A percentile compares a stretch with the other conserved stretches of the same genome.
These are phyloP conservation scores for Myocastor coypus DNA, from an alignment of 2,113 vertebrate species.

Conservation along the genomic window DNA sequence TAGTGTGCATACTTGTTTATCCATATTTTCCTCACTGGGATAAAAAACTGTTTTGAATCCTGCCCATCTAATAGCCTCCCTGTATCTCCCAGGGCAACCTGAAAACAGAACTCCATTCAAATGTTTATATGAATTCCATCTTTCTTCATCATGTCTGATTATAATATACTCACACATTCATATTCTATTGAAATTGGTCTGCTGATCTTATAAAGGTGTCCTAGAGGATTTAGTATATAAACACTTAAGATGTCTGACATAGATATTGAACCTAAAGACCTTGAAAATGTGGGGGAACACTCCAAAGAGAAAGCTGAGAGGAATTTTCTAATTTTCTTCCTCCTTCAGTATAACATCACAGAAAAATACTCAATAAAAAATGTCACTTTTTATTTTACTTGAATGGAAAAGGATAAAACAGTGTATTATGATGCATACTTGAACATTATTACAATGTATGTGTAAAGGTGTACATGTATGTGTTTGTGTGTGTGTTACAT, in stretches of 20 bases:
- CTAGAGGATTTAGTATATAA: neutral
- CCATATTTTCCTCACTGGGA: neutral
- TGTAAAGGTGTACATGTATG: too few species aligned
- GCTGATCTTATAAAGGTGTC: neutral
- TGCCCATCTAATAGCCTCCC: neutral
- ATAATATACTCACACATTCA: neutral
- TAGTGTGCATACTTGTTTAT: neutral
- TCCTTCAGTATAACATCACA: neutral
- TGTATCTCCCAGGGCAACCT: neutral
- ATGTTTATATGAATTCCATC: neutral
- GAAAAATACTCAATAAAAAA: conserved; percentile 4
- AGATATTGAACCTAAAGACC: neutral
- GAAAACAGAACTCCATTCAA: neutral
- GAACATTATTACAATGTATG: neutral
- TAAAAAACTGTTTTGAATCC: neutral
- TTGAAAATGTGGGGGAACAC: neutral
- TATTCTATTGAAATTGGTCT: neutral
- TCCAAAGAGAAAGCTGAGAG: neutral
- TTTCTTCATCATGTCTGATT: neutral
- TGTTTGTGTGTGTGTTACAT: neutral
- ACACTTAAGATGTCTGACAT: neutral
- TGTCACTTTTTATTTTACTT: neutral
- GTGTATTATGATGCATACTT: neutral
- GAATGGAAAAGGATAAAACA: neutral
- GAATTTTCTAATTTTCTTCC: neutral